Conservation (phyloP, 2,113 vertebrate genomes). For the Amphiprion ocellaris region DNA sequence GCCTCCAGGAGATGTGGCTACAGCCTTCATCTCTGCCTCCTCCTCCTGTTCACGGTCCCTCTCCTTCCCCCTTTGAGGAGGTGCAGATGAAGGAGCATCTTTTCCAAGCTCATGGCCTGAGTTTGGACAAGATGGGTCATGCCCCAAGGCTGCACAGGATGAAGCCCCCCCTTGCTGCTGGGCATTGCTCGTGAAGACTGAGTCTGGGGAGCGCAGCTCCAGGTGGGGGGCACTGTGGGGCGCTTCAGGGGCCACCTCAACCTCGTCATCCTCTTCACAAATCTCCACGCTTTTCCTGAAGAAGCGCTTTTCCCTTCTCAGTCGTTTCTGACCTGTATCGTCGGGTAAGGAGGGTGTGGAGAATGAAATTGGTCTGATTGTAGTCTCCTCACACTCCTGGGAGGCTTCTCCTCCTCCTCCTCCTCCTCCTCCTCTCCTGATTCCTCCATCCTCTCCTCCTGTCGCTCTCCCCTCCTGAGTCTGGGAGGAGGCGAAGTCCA, state of each 20-base stretch:
- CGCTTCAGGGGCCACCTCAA: conserved; percentile 61
- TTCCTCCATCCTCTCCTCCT: conserved; percentile 58
- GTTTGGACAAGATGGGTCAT: conserved; percentile 58
- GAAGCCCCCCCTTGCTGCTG: conserved; percentile 68
- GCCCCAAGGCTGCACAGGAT: conserved; percentile 61
- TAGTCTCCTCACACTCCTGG: conserved; percentile 62
- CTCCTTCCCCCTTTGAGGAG: conserved; percentile 77
- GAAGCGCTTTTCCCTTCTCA: conserved; percentile 89
- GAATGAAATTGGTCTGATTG: conserved; percentile 61
- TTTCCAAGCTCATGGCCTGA: conserved; percentile 72
- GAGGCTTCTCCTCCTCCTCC: conserved; percentile 77
- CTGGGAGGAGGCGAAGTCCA: conserved; percentile 76
- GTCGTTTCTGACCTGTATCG: conserved; percentile 76
- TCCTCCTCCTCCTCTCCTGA: conserved; percentile 63
- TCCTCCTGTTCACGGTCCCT: conserved; percentile 90
- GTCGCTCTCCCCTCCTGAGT: conserved; percentile 57
- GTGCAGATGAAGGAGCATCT: conserved; percentile 60
- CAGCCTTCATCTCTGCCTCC: conserved; percentile 96
- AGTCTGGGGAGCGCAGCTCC: conserved; percentile 77
- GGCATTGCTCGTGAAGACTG: conserved; percentile 74
- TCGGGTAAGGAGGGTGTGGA: conserved; percentile 68
- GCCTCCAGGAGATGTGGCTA: conserved; percentile 93
- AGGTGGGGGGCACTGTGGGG: conserved; percentile 78
- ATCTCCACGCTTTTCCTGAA: conserved; percentile 93
- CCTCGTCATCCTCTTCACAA: conserved; percentile 87